Evolutionary conservation across 2,113 vertebrate genomes (phyloP), one percentile per base, ranked within the genome.

Genomic region (Saccopteryx bilineata): DNA sequence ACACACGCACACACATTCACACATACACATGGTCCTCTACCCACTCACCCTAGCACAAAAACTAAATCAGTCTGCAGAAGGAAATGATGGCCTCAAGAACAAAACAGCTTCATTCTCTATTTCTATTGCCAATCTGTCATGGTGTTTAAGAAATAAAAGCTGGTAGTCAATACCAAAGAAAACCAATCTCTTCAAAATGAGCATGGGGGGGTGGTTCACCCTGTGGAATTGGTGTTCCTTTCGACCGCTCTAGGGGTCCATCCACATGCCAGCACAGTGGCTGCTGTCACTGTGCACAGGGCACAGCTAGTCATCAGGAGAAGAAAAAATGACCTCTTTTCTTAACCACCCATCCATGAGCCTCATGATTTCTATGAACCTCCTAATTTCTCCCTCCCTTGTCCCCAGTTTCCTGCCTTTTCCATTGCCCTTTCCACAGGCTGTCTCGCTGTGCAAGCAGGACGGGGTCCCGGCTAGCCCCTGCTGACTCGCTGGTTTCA

Each of bases 121-220:
- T 78, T 90, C 23, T 46, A 0, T 63, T 61, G 31, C 56, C 39
- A 56, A 48, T 86, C 52, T 71, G 24, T 19, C n/a, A 17, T 61
- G n/a, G 9, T 82, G 46, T 76, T 90, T 87, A 84, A 92, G 71
- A 87, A 94, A 76, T 54, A 46, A 94, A 94, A 92, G 58, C 46
- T 68, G 10, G 31, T 78, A n/a, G 26, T 80, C 1, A 2, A 46
- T 60, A 39, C 60, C 68, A 71, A 88, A 92, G 54, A 80, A 87
- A 96, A 93, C 85, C 2, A 10, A 5, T 82, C 15, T 78, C 78
- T 92, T 96, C 74, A 60, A 15, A 87, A 87, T 48, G 39, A 63
- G 39, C 39, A 39, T 39, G 61, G 50, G 31, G 17, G 3, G 33
- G 39, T 15, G 0, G 2, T 82, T 92, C 52, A 52, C 66, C 7